Evolutionary conservation across 1,140 invertebrate genomes (phyloP), one percentile per base, ranked within the genome.

Genomic region (Acromyrmex echinatior): DNA sequence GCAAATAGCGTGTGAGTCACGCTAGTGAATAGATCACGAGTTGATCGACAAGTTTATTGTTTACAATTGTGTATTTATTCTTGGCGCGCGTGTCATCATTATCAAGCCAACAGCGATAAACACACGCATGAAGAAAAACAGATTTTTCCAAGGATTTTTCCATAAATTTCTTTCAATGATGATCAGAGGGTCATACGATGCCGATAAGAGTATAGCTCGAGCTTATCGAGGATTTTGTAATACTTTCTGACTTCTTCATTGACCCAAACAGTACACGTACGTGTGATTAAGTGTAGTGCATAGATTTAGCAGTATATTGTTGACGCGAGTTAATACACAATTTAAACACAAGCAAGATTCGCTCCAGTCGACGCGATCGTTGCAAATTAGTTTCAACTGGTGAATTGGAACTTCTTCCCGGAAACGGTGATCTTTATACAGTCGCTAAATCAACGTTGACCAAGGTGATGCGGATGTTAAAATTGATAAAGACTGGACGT

Each of bases 181-280:
- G 53, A n/a, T 62, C 2, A 62, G 77, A 86, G 28, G 68, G 60
- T 82, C 28, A 62, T 65, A 56, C 25, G 65, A 74, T 78, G 9
- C 7, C 16, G 88, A 91, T 88, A 91, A 68, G 39, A 51, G 60
- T 49, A 7, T 71, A 31, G 7, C 68, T 84, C 16, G 73, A 58
- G 80, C 58, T 93, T 94, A 94, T 92, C 93, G 74, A 77, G 21
- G 60, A 92, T 94, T 92, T 92, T 91, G 93, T 91, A 93, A 93
- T 86, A 77, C 88, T 88, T 89, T 84, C 49, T 82, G 87, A 91
- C 82, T 86, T 81, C 56, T 49, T 39, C 66, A 63, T 21, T 79
- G 74, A 84, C 85, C 89, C 87, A 82, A 70, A 16, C 6, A 16
- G 21, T 16, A 51, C 39, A 7, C 5, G 3, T n/a, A 25, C 39